These are phyloP conservation scores for Manduca sexta DNA, from an alignment of 1,140 invertebrate species.

Conservation along the genomic window DNA sequence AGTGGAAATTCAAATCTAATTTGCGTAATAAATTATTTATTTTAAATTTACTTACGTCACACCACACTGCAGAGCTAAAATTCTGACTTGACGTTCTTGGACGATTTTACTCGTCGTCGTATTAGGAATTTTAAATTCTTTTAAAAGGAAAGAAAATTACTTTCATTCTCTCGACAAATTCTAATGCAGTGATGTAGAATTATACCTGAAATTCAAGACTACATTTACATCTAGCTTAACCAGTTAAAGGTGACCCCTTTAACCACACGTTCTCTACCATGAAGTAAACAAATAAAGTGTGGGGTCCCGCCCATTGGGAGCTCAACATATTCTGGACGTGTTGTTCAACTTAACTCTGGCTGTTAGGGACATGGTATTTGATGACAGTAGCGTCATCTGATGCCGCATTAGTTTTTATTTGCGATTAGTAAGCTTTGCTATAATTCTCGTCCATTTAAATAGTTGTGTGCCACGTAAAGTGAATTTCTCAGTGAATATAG, in stretches of 20 bases:
- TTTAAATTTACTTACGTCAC: too few species aligned
- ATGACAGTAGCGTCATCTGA: slow-evolving; percentile 12
- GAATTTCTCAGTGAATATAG: not conserved
- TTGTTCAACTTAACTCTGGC: slow-evolving; percentile 18
- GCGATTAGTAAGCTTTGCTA: slow-evolving; percentile 4
- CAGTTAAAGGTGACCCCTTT: slow-evolving; percentile 5
- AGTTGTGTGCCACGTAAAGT: too few species aligned
- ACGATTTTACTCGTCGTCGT: too few species aligned
- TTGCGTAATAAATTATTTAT: too few species aligned
- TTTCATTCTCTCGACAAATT: slow-evolving; percentile 17
- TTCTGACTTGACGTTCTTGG: too few species aligned
- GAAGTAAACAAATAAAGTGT: too few species aligned
- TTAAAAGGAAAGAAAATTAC: slow-evolving; percentile 27
- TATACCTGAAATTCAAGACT: slow-evolving; percentile 39
- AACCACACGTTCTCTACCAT: too few species aligned
- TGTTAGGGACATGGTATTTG: slow-evolving; percentile 26
- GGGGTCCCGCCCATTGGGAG: slow-evolving; percentile 2
- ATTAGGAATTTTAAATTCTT: slow-evolving; percentile 11
- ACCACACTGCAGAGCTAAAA: too few species aligned
- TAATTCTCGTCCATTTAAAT: not conserved
- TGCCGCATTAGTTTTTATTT: slow-evolving; percentile 15
- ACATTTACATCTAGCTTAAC: slow-evolving; percentile 26
- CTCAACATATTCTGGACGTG: slow-evolving; percentile 15
- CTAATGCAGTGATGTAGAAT: slow-evolving; percentile 27
- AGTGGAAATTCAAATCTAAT: too few species aligned